These are phyloP conservation scores for Adoxophyes honmai DNA, from an alignment of 1,140 invertebrate genomes.

Conservation along the genomic window DNA sequence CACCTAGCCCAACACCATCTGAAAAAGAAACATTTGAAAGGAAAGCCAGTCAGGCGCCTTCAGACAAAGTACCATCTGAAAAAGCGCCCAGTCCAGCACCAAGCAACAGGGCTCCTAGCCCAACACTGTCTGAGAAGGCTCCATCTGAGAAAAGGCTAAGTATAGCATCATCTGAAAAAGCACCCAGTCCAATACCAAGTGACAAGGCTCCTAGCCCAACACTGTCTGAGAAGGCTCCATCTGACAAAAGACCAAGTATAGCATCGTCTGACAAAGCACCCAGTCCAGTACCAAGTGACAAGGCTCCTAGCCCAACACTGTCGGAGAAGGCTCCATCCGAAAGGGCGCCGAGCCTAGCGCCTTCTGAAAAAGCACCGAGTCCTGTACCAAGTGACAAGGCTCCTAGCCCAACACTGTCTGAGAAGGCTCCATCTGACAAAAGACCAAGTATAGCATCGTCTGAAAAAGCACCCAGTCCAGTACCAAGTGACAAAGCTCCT, in stretches of 20 bases:
- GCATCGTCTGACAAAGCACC: not conserved
- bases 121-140: not conserved
- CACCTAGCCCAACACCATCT: not conserved
- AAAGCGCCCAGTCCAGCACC: not conserved
- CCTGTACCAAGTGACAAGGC: not conserved
- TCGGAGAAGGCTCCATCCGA: not conserved
- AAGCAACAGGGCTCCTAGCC: not conserved
- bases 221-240: not conserved
- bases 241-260: not conserved
- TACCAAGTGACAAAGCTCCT: not conserved
- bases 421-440: not conserved
- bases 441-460: not conserved
- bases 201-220: not conserved
- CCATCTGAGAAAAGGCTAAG: not conserved
- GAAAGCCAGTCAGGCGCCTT: not conserved
- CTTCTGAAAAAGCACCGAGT: not conserved
- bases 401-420: not conserved
- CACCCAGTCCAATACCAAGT: not conserved
- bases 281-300: not conserved
- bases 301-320: not conserved
- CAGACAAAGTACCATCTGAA: constrained; percentile 12
- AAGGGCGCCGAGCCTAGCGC: not conserved
- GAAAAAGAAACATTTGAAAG: not conserved
- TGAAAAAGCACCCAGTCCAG: too few relatives aligned
- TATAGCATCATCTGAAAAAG: not conserved